Conservation (phyloP, 2,113 vertebrate genomes). For the Nothobranchius kuhntae region DNA sequence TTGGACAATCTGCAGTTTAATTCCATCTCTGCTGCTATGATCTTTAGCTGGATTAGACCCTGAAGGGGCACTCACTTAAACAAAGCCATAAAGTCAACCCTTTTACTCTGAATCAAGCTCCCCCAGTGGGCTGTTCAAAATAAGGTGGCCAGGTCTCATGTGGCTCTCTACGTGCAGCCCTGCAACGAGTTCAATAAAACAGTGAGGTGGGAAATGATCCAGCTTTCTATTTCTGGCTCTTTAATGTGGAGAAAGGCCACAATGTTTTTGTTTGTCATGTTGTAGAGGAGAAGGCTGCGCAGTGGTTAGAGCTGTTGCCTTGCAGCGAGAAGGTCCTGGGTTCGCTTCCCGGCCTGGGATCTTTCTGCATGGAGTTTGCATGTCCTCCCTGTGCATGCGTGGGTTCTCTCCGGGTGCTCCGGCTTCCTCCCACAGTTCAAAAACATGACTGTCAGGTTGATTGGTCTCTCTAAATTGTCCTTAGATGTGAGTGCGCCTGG, state of each 20-base stretch:
- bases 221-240: neutral
- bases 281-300: neutral
- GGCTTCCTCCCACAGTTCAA: too few species aligned
- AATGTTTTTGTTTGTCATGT: neutral
- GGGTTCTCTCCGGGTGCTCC: too few species aligned
- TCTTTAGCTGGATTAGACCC: slow-evolving; percentile 7
- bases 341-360: too few species aligned
- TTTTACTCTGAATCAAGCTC: slow-evolving; percentile 7
- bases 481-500: too few species aligned
- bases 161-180: slow-evolving; percentile 37
- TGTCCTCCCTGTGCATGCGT: too few species aligned
- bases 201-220: slow-evolving; percentile 40
- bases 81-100: neutral
- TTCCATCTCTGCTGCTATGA: neutral
- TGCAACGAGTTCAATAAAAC: slow-evolving; percentile 31
- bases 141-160: slow-evolving; percentile 26
- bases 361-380: too few species aligned
- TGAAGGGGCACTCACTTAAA: slow-evolving; percentile 44
- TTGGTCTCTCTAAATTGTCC: too few species aligned
- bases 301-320: too few species aligned
- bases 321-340: too few species aligned
- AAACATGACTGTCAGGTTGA: too few species aligned
- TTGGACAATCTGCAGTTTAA: too few species aligned
- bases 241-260: neutral
- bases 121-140: slow-evolving; percentile 21